Conservation (phyloP, 2,888 invertebrate genomes). For the Lepidochrysops patricia region DNA sequence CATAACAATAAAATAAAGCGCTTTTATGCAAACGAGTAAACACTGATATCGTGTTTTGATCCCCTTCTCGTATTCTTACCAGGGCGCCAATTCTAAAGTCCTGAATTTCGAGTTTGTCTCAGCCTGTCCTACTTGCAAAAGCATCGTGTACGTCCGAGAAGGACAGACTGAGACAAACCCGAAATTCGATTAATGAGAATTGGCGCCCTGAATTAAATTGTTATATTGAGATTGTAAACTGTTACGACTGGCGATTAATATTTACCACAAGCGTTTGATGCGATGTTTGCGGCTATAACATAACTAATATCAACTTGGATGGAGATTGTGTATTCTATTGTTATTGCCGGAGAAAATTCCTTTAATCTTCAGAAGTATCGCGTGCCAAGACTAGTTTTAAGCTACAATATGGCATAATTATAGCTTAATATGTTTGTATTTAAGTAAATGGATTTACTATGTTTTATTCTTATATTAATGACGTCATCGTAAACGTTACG, state of each 20-base stretch:
- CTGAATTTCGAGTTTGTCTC: too few species aligned
- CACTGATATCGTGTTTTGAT: conserved; percentile 56
- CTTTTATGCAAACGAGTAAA: conserved; percentile 39
- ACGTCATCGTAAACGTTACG: too few species aligned
- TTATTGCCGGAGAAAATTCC: neutral
- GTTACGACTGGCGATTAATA: conserved; percentile 63
- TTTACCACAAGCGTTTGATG: conserved; percentile 46
- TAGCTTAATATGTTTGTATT: too few species aligned
- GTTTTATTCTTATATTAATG: too few species aligned
- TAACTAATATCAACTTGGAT: conserved; percentile 13
- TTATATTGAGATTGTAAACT: conserved; percentile 67
- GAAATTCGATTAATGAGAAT: too few species aligned
- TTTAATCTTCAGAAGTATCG: neutral
- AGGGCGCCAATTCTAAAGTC: too few species aligned
- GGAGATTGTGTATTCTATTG: neutral
- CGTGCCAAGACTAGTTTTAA: neutral
- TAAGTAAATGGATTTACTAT: too few species aligned
- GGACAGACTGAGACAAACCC: too few species aligned
- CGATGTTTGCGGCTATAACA: conserved; percentile 32
- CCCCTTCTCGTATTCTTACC: conserved; percentile 41
- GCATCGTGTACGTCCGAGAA: too few species aligned
- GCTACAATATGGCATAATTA: too few species aligned
- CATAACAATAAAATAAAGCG: conserved; percentile 39
- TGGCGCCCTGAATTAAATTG: conserved; percentile 68
- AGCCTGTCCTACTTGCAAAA: too few species aligned